Base-by-base conservation (phyloP, 2,113 vertebrate species). In the Baryphthengus martii region DNA sequence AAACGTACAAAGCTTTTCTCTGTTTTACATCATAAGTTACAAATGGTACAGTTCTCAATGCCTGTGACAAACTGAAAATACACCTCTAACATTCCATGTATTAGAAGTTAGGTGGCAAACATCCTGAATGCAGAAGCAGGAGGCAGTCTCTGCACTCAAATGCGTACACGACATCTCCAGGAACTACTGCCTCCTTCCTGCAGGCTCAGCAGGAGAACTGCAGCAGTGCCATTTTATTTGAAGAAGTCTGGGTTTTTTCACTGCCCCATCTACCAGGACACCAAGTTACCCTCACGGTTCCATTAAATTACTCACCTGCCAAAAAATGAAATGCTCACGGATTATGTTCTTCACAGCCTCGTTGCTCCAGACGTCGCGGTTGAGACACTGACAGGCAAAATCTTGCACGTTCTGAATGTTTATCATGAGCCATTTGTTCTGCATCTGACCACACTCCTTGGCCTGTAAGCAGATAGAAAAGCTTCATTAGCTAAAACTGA, bases 391-490 rank as follows among this genome's bases (percentile, higher is more conserved):
- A 94, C 99, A 99, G 59, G 99, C 99, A 71, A 99, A 99, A 93
- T 99, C 99, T 91, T 99, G 99, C 66, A 99, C 99, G 12, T 99
- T 99, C 89, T 99, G 99, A 89, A 99, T 99, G 97, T 99, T 99
- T 97, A 99, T 99, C 99, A 99, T 99, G 62, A 99, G 98, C 99
- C 99, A 99, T 66, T 99, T 99, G 98, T 99, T 99, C 97, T 99
- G 99, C 97, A 99, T 98, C 97, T 99, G 99, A 74, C 99, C 99
- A 72, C 99, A 99, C 84, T 99, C 99, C 97, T 99, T 99, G 75
- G 99, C 99, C 99, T 99, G 70, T 24, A 96, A 95, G 71, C 62
- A 80, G 85, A 97, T 83, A 93, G 37, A 92, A 93, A 86, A 95
- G 18, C 67, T 55, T 88, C 37, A 79, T 92, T 25, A 95, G 62